A percentile compares a stretch with the other conserved stretches of the same genome.
Evolutionary conservation across 2,888 invertebrate genomes (phyloP).

Genomic region (Eulithis prunata): DNA sequence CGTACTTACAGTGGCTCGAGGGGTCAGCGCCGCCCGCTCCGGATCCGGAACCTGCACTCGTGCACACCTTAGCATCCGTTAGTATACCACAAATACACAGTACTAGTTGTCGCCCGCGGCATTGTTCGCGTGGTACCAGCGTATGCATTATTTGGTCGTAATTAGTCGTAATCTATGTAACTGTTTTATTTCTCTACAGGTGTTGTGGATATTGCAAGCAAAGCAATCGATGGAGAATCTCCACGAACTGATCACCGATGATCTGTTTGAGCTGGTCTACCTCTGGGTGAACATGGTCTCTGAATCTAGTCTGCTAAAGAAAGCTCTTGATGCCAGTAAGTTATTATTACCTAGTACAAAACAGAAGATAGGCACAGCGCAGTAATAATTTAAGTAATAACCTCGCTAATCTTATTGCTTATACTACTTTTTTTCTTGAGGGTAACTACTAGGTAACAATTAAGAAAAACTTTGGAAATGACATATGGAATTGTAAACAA

Average conservation of each 20-base stretch:
- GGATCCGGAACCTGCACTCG: slow-evolving; percentile 76
- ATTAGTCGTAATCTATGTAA: too few relatives aligned
- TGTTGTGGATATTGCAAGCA: slow-evolving; percentile 85
- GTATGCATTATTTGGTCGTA: too few relatives aligned
- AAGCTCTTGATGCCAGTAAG: slow-evolving; percentile 90
- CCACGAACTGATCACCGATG: slow-evolving; percentile 87
- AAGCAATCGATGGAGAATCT: slow-evolving; percentile 86
- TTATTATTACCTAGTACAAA: slow-evolving; percentile 12
- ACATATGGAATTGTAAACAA: not conserved
- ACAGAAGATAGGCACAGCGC: too few relatives aligned
- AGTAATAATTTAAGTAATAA: too few relatives aligned
- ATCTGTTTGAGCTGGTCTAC: slow-evolving; percentile 90
- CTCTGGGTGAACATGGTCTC: slow-evolving; percentile 90
- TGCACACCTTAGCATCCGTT: slow-evolving; percentile 93
- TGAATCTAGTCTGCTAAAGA: slow-evolving; percentile 89
- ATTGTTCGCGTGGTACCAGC: too few relatives aligned
- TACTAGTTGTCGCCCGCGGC: too few relatives aligned
- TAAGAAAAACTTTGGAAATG: too few relatives aligned
- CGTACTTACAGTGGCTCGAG: slow-evolving; percentile 90
- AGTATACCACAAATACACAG: slow-evolving; percentile 15
- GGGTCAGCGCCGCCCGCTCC: slow-evolving; percentile 76
- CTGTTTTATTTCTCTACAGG: slow-evolving; percentile 48
- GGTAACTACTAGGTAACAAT: too few relatives aligned
- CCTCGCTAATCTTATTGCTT: too few relatives aligned
- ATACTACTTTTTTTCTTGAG: too few relatives aligned